Evolutionary conservation across 2,888 invertebrate species (phyloP).

Genomic region (Meta bourneti): DNA sequence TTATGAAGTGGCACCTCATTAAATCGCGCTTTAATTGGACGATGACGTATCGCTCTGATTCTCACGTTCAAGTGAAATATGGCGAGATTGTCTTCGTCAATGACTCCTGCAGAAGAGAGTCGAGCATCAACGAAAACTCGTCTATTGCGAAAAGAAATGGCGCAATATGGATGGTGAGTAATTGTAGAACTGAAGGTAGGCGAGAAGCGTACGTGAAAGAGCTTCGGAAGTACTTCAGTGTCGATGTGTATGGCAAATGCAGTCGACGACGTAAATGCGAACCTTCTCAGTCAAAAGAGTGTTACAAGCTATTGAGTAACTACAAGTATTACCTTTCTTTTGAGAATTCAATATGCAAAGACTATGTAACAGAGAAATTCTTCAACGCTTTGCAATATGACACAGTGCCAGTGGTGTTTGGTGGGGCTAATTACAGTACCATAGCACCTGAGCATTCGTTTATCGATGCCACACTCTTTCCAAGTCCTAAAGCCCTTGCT

Average conservation of each 20-base stretch:
- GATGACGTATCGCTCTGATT: constrained; percentile 74
- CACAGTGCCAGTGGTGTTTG: constrained; percentile 79
- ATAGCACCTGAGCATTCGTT: constrained; percentile 79
- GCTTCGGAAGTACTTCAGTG: constrained; percentile 79
- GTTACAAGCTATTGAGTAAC: constrained; percentile 72
- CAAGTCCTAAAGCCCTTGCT: constrained; percentile 79
- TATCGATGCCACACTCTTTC: constrained; percentile 79
- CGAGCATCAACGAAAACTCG: not conserved
- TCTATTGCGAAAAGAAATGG: constrained; percentile 19
- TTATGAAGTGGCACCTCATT: constrained; percentile 55
- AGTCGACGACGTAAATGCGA: constrained; percentile 78
- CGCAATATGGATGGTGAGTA: constrained; percentile 82
- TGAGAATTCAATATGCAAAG: constrained; percentile 79
- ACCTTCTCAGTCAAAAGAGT: constrained; percentile 59
- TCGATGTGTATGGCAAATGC: constrained; percentile 81
- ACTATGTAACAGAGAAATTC: constrained; percentile 80
- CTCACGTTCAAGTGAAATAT: constrained; percentile 74
- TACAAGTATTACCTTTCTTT: constrained; percentile 80
- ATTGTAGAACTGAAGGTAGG: constrained; percentile 81
- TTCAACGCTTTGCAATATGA: constrained; percentile 77
- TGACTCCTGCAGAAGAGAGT: not conserved
- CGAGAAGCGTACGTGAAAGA: constrained; percentile 80
- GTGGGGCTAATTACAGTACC: constrained; percentile 78
- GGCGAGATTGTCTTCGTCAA: constrained; percentile 31
- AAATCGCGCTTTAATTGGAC: constrained; percentile 75